phyloP scores from a whole-genome alignment of 2,797 vertebrate genomes.

The Orestias chungarensis region DNA sequence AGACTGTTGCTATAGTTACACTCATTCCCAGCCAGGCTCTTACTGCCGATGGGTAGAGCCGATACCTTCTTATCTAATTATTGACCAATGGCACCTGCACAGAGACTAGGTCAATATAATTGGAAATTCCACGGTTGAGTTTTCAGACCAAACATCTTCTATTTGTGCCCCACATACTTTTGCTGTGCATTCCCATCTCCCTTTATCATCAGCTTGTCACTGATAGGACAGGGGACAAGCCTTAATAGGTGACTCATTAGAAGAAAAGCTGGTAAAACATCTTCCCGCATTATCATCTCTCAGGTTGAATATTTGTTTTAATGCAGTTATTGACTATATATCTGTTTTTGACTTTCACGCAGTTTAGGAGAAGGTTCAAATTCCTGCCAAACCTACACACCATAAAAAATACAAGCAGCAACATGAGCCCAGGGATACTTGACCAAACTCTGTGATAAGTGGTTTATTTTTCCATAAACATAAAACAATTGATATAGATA shows the following conservation, averaged over 20 bases:
- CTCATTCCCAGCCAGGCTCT: slow-evolving; percentile 14
- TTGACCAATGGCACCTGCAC: slow-evolving; percentile 30
- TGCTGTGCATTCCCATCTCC: slow-evolving; percentile 29
- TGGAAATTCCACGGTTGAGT: slow-evolving; percentile 37
- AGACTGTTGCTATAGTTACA: slow-evolving; percentile 20
- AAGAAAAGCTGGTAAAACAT: slow-evolving; percentile 16
- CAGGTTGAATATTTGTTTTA: neutral
- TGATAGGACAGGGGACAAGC: slow-evolving; percentile 48
- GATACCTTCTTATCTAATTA: slow-evolving; percentile 45
- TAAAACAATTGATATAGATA: slow-evolving; percentile 13
- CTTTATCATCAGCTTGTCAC: slow-evolving; percentile 51
- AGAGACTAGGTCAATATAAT: slow-evolving; percentile 43
- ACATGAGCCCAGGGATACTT: slow-evolving; percentile 1
- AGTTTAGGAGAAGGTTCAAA: slow-evolving; percentile 3
- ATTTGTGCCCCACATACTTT: slow-evolving; percentile 25
- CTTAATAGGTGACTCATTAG: slow-evolving; percentile 70
- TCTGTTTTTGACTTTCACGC: neutral
- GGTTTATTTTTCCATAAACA: slow-evolving; percentile 32
- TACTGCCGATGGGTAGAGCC: slow-evolving; percentile 22
- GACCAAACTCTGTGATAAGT: slow-evolving; percentile 17
- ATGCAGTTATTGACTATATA: neutral
- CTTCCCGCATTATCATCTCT: slow-evolving; percentile 16
- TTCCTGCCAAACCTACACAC: slow-evolving; percentile 1
- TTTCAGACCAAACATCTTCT: slow-evolving; percentile 26
- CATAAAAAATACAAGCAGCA: slow-evolving; percentile 4